Evolutionary conservation across 2,113 vertebrate species (phyloP).

Genomic region (Brevimyrus niger): DNA sequence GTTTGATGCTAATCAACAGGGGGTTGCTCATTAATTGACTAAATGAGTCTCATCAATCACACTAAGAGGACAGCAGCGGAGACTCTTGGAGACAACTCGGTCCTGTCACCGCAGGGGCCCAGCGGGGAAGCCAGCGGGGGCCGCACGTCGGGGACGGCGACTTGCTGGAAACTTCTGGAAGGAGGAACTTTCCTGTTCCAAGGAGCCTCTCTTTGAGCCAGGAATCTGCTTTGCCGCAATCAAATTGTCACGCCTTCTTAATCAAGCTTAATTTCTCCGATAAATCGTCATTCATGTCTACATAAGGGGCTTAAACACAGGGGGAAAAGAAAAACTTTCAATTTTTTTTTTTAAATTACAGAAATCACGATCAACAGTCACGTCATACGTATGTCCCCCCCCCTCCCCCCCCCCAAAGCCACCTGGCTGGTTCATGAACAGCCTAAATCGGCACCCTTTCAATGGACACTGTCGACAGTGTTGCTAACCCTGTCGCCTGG

Average conservation of each 20-base stretch:
- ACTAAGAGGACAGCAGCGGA: conserved; percentile 47
- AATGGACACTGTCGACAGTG: not conserved
- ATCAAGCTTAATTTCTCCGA: not conserved
- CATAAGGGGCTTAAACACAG: not conserved
- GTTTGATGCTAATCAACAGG: conserved; percentile 67
- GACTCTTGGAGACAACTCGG: conserved; percentile 36
- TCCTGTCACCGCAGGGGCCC: conserved; percentile 49
- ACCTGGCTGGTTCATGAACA: not conserved
- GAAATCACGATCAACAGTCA: not conserved
- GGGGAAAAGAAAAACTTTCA: not conserved
- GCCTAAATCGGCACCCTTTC: not conserved
- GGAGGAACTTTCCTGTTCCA: not conserved
- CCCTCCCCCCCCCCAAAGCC: not conserved
- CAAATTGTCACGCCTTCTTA: not conserved
- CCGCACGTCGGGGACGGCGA: conserved; percentile 50
- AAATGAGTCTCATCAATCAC: conserved; percentile 73
- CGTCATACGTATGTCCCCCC: not conserved
- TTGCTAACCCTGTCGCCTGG: not conserved
- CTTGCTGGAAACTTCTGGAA: conserved; percentile 14
- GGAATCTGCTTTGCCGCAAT: not conserved
- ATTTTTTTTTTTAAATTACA: not conserved
- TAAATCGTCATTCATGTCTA: not conserved
- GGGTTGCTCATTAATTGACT: conserved; percentile 68
- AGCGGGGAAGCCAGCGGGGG: conserved; percentile 49
- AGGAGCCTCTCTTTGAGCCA: not conserved